Base-by-base conservation (phyloP, 2,888 invertebrate species). In the Lissonota sp. region DNA sequence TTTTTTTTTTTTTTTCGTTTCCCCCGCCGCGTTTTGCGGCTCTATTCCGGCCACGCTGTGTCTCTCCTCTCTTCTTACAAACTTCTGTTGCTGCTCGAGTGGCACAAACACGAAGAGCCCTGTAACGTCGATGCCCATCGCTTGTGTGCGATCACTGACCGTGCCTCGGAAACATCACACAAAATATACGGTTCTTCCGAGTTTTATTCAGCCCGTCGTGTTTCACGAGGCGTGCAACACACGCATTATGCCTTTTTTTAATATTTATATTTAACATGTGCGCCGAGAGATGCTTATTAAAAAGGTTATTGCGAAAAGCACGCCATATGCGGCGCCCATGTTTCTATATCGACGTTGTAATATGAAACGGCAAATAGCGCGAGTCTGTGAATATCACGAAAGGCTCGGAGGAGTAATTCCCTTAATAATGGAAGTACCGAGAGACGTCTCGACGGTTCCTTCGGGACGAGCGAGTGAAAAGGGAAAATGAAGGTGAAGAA, bases 121-220 rank as follows among this genome's bases (percentile, higher is more conserved):
- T 72, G 69, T 86, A 86, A 84, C 76, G 73, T 73, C 63, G 69
- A n/a, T 6, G 39, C 58, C 6, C 58, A n/a, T 39, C 67, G 67
- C 67, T 75, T 72, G 78, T 84, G 86, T 83, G 84, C 26, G 26
- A 26, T 26, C 86, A 86, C 89, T 88, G 90, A 87, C 88, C 89
- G 88, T 90, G 85, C 86, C 83, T 82, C 83, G 79, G 82, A 84
- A 85, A 84, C 81, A 84, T 80, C 76, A 82, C 76, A 82, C 67
- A 74, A 80, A 81, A 83, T 83, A 86, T 86, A 86, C 88, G 85
- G 85, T 83, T 86, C 79, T 84, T 81, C 26, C 83, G 84, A 87
- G 86, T 86, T 87, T 79, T 89, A 89, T 88, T 88, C 88, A 87
- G 86, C 86, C 87, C 86, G 80, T 73, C 86, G 86, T 87, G 87